Evolutionary conservation across 2,113 vertebrate species (phyloP).

Genomic region (Campylomormyrus numenius): DNA sequence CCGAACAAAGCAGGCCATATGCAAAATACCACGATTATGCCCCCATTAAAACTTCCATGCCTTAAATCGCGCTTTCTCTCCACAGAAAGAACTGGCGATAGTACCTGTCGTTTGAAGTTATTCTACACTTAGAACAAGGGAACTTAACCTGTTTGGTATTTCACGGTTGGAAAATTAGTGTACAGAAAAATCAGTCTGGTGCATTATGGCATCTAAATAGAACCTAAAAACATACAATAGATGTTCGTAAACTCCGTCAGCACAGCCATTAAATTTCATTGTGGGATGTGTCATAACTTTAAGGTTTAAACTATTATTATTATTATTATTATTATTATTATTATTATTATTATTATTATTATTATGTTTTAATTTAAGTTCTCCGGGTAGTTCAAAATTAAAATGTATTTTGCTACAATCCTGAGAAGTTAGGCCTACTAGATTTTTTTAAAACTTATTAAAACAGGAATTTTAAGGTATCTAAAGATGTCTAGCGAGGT

Average conservation of each 20-base stretch:
- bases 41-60: conserved; percentile 32
- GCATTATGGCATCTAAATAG: not conserved
- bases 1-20: conserved; percentile 31
- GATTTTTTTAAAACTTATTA: not conserved
- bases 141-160: not conserved
- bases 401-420: not conserved
- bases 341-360: not conserved
- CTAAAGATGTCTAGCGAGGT: not conserved
- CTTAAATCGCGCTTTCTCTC: conserved; percentile 12
- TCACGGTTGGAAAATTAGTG: not conserved
- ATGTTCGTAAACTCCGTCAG: not conserved
- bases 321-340: not conserved
- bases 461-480: not conserved
- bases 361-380: not conserved
- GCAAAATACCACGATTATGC: conserved; percentile 45
- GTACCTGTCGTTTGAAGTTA: not conserved
- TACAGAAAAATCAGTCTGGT: not conserved
- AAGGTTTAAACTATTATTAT: not conserved
- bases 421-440: not conserved
- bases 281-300: not conserved
- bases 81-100: not conserved
- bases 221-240: not conserved
- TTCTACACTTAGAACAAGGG: not conserved
- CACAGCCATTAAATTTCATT: not conserved
- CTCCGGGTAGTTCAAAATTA: not conserved